Percentiles rank a stretch among this genome's conserved stretches.
These are phyloP conservation scores for Erynnis tages DNA, from an alignment of 2,888 invertebrate genomes.

Conservation along the genomic window DNA sequence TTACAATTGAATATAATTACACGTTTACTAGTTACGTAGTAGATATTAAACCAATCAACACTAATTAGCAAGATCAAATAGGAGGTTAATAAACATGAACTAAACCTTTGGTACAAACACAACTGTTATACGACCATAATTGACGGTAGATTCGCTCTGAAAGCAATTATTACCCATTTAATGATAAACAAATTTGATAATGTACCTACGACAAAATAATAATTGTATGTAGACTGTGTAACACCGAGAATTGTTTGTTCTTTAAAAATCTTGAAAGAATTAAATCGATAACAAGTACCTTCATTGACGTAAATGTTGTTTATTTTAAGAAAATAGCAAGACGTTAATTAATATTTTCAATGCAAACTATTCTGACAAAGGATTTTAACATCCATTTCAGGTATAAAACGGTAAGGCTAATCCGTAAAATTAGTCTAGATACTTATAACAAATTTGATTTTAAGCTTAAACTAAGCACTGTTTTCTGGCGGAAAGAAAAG, in stretches of 20 bases:
- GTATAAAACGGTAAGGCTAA: constrained; percentile 5
- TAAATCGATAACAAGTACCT: too few species aligned
- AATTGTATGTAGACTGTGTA: too few species aligned
- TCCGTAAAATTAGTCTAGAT: constrained; percentile 14
- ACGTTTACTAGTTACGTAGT: constrained; percentile 12
- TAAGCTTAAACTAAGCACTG: constrained; percentile 9
- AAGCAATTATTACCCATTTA: not conserved
- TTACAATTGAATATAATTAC: constrained; percentile 17
- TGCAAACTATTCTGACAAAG: not conserved
- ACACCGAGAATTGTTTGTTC: too few species aligned
- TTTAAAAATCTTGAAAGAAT: too few species aligned
- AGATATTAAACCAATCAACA: constrained; percentile 23
- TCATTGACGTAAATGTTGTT: not conserved
- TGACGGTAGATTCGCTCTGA: constrained; percentile 4
- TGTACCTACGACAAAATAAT: too few species aligned
- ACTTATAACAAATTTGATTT: not conserved
- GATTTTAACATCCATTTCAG: constrained; percentile 2
- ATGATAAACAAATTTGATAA: too few species aligned
- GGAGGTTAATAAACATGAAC: constrained; percentile 21
- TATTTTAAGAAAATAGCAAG: not conserved
- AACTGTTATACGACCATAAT: constrained; percentile 11
- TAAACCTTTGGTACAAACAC: constrained; percentile 1
- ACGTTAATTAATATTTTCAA: not conserved
- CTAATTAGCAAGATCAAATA: constrained; percentile 26
- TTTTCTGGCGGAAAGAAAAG: constrained; percentile 16